A percentile compares a stretch with the other conserved stretches of the same genome.
phyloP scores from a whole-genome alignment of 2,113 vertebrate species.

The Pedionomus torquatus region DNA sequence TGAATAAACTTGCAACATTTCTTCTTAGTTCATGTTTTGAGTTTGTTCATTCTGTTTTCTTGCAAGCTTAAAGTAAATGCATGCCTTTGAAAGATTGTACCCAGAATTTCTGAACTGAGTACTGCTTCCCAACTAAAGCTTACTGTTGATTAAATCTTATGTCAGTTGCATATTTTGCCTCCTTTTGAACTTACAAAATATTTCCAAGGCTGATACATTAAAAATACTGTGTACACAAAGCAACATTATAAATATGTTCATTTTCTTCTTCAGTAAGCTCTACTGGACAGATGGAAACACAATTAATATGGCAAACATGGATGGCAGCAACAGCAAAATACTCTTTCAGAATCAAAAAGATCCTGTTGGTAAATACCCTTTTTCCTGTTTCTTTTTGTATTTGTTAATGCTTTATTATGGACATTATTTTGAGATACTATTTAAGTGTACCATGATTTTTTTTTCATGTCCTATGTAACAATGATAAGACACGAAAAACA shows the following conservation, averaged over 20 bases:
- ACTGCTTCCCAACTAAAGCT: background rate
- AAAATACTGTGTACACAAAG: background rate
- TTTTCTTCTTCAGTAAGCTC: slow-evolving; percentile 83
- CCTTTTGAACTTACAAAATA: background rate
- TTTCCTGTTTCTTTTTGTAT: background rate
- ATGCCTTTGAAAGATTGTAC: background rate
- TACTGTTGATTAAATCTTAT: background rate
- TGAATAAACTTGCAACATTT: background rate
- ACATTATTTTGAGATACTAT: background rate
- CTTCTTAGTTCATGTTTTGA: background rate
- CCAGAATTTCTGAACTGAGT: background rate
- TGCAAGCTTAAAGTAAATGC: background rate
- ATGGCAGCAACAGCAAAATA: slow-evolving; percentile 97
- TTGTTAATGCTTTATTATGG: background rate
- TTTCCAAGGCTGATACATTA: background rate
- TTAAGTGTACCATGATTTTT: background rate
- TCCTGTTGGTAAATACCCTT: slow-evolving; percentile 86
- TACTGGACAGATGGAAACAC: slow-evolving; percentile 98
- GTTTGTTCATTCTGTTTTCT: background rate
- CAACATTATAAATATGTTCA: background rate
- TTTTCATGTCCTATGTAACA: background rate
- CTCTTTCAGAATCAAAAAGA: slow-evolving; percentile 96
- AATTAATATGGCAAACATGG: slow-evolving; percentile 98
- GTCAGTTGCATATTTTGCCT: background rate
- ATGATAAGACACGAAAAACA: background rate